A percentile compares a stretch with the other conserved stretches of the same genome.
Conservation (phyloP, 2,888 invertebrate genomes). For the Dastarcus helophoroides region DNA sequence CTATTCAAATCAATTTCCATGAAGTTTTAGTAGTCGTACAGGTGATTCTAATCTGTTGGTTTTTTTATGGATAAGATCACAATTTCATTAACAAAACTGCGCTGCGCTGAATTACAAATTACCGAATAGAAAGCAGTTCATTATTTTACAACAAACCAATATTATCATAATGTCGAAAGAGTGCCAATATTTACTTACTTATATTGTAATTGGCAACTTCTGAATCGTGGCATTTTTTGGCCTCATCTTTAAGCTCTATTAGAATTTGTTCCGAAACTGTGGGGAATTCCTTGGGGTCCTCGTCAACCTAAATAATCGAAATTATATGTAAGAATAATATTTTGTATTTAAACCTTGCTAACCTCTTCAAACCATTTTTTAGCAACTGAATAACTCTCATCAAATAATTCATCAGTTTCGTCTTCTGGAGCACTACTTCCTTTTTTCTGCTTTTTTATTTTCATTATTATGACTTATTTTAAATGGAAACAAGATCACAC, state of each 20-base stretch:
- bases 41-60: too few species aligned
- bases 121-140: too few species aligned
- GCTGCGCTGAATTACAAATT: too few species aligned
- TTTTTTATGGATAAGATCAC: too few species aligned
- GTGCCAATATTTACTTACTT: conserved; percentile 36
- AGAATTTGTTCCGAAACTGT: conserved; percentile 43
- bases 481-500: too few species aligned
- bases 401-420: conserved; percentile 13
- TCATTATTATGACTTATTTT: conserved; percentile 5
- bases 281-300: conserved; percentile 38
- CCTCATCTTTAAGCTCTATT: conserved; percentile 51
- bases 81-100: too few species aligned
- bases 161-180: not conserved
- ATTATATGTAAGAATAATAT: not conserved
- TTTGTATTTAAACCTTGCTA: conserved; percentile 16
- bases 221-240: conserved; percentile 52
- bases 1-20: too few species aligned
- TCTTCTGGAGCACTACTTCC: conserved; percentile 7
- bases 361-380: conserved; percentile 58
- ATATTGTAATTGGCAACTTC: conserved; percentile 52
- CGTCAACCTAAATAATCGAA: conserved; percentile 36
- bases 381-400: conserved; percentile 40
- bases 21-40: too few species aligned
- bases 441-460: conserved; percentile 7
- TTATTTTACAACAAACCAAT: too few species aligned